Base-by-base conservation (phyloP, 2,113 vertebrate species). In the Hydropotes inermis region DNA sequence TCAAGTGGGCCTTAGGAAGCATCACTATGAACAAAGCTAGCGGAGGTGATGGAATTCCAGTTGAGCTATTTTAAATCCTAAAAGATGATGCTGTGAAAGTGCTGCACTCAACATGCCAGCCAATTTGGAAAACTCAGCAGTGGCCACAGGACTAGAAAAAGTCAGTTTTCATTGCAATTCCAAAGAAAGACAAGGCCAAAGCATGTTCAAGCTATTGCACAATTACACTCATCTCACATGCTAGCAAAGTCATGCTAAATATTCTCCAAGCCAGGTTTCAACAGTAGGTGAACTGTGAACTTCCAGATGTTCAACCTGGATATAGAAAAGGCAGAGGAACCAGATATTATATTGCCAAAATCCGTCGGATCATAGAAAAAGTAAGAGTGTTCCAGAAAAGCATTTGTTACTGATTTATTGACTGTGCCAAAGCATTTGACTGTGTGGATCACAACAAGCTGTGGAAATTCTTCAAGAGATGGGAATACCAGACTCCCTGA, bases 301-400 rank as follows among this genome's bases (percentile, higher is more conserved):
- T 33, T 64, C 60, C 30, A 16, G 3, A 33, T 64, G 60, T 16
- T 33, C 30, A 64, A 33, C 15, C 14, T 64, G 60, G 6, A 8
- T 64, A 33, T 64, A 33, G 27, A 64, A 16, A 64, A 64, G 30
- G 60, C 14, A 64, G 60, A 64, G 3, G 15, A 64, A 61, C 13
- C 60, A 61, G 6, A 61, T 14, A 64, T 64, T 1, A 17, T 16
- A 64, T 17, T 33, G 30, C 30, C 30, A 33, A 64, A 7, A 64
- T 61, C 30, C 0, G 1, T 1, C 33, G 60, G 60, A 64, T 15
- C 1, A 0, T 64, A 16, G 30, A 33, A 64, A 64, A 33, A 64
- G 30, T 14, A 64, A 33, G 15, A 64, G 60, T 6, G 5, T 64
- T 64, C 60, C 60, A 64, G 30, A 64, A 33, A 64, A 64, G 3